Percentiles rank a stretch among this genome's conserved stretches.
These are phyloP conservation scores for Sinohyriopsis cumingii DNA, from an alignment of 2,888 invertebrate species.

Conservation along the genomic window DNA sequence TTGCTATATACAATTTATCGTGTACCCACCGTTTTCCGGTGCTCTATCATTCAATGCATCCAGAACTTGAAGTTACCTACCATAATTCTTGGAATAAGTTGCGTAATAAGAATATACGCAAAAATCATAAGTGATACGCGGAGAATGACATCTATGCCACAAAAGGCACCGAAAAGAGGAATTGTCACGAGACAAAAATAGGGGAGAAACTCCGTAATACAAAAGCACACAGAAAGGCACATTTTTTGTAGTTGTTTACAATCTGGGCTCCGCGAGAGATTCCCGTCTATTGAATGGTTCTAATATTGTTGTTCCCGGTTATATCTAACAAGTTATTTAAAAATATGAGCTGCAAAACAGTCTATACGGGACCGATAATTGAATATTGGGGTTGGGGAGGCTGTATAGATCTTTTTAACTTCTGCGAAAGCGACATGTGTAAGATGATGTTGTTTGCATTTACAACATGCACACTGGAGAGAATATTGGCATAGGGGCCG, in stretches of 20 bases:
- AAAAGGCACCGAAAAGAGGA: conserved; percentile 59
- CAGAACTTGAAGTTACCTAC: conserved; percentile 28
- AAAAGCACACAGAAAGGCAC: conserved; percentile 43
- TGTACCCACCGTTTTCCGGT: too few species aligned
- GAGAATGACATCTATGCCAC: conserved; percentile 53
- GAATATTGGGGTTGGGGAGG: too few species aligned
- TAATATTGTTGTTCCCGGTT: too few species aligned
- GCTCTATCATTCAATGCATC: neutral
- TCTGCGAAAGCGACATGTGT: too few species aligned
- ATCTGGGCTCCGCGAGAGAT: conserved; percentile 17
- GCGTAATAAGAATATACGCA: conserved; percentile 44
- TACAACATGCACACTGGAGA: too few species aligned
- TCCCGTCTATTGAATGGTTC: neutral
- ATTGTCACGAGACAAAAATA: conserved; percentile 56
- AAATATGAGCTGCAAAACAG: too few species aligned
- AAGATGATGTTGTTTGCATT: too few species aligned
- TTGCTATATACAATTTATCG: too few species aligned
- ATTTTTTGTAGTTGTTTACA: conserved; percentile 30
- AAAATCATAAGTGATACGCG: conserved; percentile 52
- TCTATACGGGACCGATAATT: too few species aligned
- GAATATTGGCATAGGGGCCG: too few species aligned
- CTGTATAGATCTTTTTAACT: too few species aligned
- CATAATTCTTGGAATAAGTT: conserved; percentile 47
- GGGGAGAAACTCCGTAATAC: conserved; percentile 53
- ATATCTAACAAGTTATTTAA: too few species aligned